Evolutionary conservation across 1,140 invertebrate species (phyloP).

Genomic region (Dinothrombium tinctorium): DNA sequence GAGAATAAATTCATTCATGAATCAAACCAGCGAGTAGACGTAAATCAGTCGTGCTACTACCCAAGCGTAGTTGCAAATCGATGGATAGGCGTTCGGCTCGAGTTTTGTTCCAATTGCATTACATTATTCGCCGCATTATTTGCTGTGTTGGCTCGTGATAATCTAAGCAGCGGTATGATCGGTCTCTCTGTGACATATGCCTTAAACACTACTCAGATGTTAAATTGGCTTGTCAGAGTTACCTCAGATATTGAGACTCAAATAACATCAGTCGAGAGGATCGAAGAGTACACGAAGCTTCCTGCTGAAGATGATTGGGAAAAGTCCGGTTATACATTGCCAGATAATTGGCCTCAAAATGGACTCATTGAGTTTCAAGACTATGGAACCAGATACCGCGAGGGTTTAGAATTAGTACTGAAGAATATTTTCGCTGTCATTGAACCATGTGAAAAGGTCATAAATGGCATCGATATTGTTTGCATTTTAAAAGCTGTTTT

Average conservation of each 20-base stretch:
- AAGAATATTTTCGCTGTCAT: slow-evolving; percentile 23
- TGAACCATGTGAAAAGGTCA: slow-evolving; percentile 12
- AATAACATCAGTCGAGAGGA: slow-evolving; percentile 36
- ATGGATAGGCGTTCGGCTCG: slow-evolving; percentile 26
- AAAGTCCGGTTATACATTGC: too few relatives aligned
- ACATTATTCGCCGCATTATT: slow-evolving; percentile 24
- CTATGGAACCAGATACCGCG: slow-evolving; percentile 49
- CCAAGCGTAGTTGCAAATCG: slow-evolving; percentile 21
- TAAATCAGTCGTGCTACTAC: slow-evolving; percentile 26
- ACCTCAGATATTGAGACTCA: slow-evolving; percentile 35
- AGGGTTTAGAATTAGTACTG: slow-evolving; percentile 57
- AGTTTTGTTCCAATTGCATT: slow-evolving; percentile 28
- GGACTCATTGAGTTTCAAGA: slow-evolving; percentile 48
- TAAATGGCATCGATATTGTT: slow-evolving; percentile 18
- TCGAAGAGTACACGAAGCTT: slow-evolving; percentile 30
- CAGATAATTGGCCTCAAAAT: slow-evolving; percentile 37
- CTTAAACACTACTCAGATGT: slow-evolving; percentile 24
- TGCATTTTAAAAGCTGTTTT: slow-evolving; percentile 8
- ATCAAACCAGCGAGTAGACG: slow-evolving; percentile 26
- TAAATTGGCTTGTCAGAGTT: slow-evolving; percentile 34
- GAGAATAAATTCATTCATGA: slow-evolving; percentile 17
- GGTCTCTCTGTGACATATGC: slow-evolving; percentile 31
- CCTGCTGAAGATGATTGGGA: slow-evolving; percentile 22
- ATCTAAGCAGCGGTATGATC: slow-evolving; percentile 53
- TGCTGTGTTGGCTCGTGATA: not conserved